Conservation (phyloP, 1,140 invertebrate genomes). For the Anastrepha obliqua region DNA sequence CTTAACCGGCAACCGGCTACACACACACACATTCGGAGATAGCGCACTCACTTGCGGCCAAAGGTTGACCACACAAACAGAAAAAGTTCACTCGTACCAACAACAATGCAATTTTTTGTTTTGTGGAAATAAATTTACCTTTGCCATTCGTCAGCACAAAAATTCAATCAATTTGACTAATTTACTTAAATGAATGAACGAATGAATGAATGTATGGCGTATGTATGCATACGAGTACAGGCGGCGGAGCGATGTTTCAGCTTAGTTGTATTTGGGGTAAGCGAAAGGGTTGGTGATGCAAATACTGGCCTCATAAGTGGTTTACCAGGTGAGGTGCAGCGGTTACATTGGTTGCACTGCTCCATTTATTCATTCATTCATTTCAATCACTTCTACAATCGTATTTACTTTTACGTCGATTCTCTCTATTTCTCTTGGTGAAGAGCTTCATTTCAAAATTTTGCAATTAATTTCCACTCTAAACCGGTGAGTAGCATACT, state of each 20-base stretch:
- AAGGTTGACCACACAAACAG: too few relatives aligned
- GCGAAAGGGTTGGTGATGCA: background rate
- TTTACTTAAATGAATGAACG: background rate
- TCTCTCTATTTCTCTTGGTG: background rate
- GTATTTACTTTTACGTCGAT: background rate
- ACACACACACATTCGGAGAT: background rate
- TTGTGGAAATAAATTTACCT: slow-evolving; percentile 19
- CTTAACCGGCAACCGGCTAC: background rate
- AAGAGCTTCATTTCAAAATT: background rate
- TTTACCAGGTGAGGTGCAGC: background rate
- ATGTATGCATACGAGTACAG: background rate
- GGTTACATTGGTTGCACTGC: slow-evolving; percentile 13
- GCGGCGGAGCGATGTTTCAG: background rate
- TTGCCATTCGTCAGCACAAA: background rate
- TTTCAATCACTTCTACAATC: background rate
- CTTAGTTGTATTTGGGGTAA: background rate
- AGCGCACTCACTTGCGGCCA: too few relatives aligned
- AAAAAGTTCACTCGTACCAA: background rate
- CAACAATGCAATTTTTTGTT: background rate
- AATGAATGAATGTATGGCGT: background rate
- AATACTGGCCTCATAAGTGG: background rate
- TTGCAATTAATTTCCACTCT: slow-evolving; percentile 15
- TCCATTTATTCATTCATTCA: background rate
- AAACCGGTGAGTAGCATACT: background rate
- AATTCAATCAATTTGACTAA: slow-evolving; percentile 32